Base-by-base conservation (phyloP, 2,113 vertebrate genomes). In the Pomatorhinus ruficollis region DNA sequence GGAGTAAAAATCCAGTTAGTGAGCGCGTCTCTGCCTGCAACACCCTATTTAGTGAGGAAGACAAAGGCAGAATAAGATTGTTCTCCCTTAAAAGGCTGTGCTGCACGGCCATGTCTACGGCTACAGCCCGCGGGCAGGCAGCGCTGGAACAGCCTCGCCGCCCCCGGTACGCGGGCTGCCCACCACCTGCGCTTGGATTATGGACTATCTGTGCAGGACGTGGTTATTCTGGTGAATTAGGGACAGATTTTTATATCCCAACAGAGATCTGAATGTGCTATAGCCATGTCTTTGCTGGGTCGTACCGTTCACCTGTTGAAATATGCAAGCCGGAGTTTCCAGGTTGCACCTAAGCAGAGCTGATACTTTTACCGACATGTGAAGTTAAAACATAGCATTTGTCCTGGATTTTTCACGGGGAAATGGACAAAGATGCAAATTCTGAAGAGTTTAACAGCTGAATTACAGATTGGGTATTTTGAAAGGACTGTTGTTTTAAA, bases 61-160 rank as follows among this genome's bases (percentile, higher is more conserved):
- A n/a, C 19, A 33, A 50, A 57, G 23, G 16, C 69, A 49, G 87
- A 30, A 50, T 2, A 44, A 44, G 71, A 89, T 80, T 18, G 88
- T 68, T 95, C 95, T 92, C 77, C 96, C 96, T 97, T 95, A 97
- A 95, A 95, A 91, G 89, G 91, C 89, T 39, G 80, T 0, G 64
- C 84, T 47, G 56, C 65, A 11, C 27, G 45, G 90, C 49, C 78
- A 25, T 6, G 71, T 3, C 83, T 37, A 77, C 87, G 27, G 21
- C 12, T 13, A 4, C 64, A 65, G 54, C 42, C 61, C 7, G 1
- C 18, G 15, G 49, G 80, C 63, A 14, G 40, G 64, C 4, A 5
- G n/a, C 12, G 47, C 5, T 11, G 37, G 9, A 2, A 12, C 20
- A 9, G 39, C n/a, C 53, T 12, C 5, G 2, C 12, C 4, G 5